Base-by-base conservation (phyloP, 2,888 invertebrate species). In the Encarsia formosa region DNA sequence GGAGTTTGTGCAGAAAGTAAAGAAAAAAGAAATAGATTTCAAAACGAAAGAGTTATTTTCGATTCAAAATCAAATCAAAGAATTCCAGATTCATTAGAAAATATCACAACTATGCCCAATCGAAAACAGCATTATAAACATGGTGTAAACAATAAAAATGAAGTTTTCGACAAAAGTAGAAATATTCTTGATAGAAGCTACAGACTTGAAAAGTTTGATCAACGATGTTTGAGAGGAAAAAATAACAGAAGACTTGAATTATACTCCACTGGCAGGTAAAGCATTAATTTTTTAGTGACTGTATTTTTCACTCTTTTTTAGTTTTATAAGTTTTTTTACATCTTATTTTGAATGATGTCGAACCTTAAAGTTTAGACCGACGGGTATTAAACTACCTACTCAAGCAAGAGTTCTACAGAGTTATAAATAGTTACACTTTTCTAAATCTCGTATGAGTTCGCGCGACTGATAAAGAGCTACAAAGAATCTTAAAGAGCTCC, bases 11-110 rank as follows among this genome's bases (percentile, higher is more conserved):
- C 72, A 58, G 69, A 71, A 59, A 70, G 68, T 5, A 65, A 65
- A 49, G 72, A 73, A 53, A 61, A 70, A 54, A 63, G 71, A 54
- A 71, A 73, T 57, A 63, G 72, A 50, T 73, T 73, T 60, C 69
- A 71, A 56, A 71, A 61, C 44, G 73, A 73, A 48, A 64, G 71
- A 52, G 64, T 63, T 5, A 65, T 67, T 38, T 60, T 69, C 23
- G 61, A 69, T 24, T 65, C 68, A 16, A 72, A 71, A 50, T 66
- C 68, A 65, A 70, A 71, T 38, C 64, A 59, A 41, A 66, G 71
- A 23, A 73, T 73, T 61, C 66, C 76, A 53, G 63, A 74, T 64
- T 65, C 72, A 18, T 58, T 75, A 59, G 70, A 75, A 59, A 65
- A 69, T 57, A 64, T 72, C 39, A 65, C 74, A 54, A 67, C 75